Evolutionary conservation across 2,113 vertebrate genomes (phyloP), one percentile per base, ranked within the genome.

Genomic region (Sinocyclocheilus anshuiensis): DNA sequence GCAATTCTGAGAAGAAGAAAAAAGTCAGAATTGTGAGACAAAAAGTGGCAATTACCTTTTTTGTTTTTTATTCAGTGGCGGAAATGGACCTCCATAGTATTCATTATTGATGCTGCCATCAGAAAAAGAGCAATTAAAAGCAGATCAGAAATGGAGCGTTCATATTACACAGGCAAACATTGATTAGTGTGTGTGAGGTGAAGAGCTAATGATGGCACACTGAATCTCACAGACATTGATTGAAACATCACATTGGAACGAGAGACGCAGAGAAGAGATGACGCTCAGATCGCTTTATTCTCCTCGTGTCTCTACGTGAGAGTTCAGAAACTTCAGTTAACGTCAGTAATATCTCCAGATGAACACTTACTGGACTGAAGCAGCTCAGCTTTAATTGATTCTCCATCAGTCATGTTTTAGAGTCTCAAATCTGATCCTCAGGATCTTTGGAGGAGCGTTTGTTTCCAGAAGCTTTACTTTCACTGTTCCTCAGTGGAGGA

Each of bases 191-290:
- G 84, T 80, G 86, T 63, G 85, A 82, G 85, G 55, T 78, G 88
- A 79, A 83, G 26, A 75, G 72, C 81, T 89, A 86, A 89, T 88
- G 84, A 84, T 79, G 77, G 63, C 36, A 33, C 55, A 65, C 57
- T 59, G 63, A 67, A 86, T 81, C 87, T 84, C 84, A 85, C 81
- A 86, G 77, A 84, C 86, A 90, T 87, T 86, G 89, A 86, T 86
- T 89, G 84, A 89, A 90, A 90, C 78, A 61, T 87, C 86, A 90
- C 63, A 80, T 84, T 81, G 76, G 77, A 88, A 81, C 61, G 48
- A 79, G 79, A 85, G 53, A 13, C 13, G 24, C 57, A 8, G 57
- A 33, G 29, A 33, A 33, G 29, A 33, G 29, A 22, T 22, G 57
- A 9, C 45, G 61, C n/a, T 15, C 24, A 26, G 50, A 29, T 33